A percentile compares a stretch with the other conserved stretches of the same genome.
phyloP scores from a whole-genome alignment of 2,888 invertebrate species.

The Lomographa bimaculata region DNA sequence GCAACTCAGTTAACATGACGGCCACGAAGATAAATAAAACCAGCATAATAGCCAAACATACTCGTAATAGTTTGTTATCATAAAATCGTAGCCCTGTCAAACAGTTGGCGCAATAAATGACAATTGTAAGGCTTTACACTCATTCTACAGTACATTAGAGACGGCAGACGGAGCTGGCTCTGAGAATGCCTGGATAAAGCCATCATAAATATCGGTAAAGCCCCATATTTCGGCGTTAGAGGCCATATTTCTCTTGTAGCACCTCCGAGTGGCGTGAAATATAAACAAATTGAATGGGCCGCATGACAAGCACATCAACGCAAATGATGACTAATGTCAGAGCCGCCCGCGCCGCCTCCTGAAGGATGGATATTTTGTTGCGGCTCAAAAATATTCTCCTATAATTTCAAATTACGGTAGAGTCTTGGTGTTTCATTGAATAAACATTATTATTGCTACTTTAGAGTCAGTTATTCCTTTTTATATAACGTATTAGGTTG shows the following conservation, averaged over 20 bases:
- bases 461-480: no score
- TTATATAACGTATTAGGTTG: no score
- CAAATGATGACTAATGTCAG: constrained; percentile 78
- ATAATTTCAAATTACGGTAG: constrained; percentile 24
- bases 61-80: constrained; percentile 6
- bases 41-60: no score
- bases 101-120: constrained; percentile 42
- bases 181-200: constrained; percentile 54
- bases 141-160: constrained; percentile 63
- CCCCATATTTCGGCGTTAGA: constrained; percentile 76
- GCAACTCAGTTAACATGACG: no score
- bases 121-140: constrained; percentile 47
- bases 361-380: constrained; percentile 19
- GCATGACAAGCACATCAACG: constrained; percentile 69
- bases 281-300: constrained; percentile 81
- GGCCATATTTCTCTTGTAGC: constrained; percentile 66
- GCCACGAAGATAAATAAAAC: no score
- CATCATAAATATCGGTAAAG: constrained; percentile 74
- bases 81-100: constrained; percentile 31
- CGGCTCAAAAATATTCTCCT: constrained; percentile 17
- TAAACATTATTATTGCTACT: no score
- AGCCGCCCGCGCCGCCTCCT: constrained; percentile 23
- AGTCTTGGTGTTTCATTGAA: neutral
- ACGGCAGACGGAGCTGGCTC: constrained; percentile 50
- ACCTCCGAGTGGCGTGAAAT: constrained; percentile 79